Conservation (phyloP, 2,797 vertebrate species). For the Premnoplex brunnescens region DNA sequence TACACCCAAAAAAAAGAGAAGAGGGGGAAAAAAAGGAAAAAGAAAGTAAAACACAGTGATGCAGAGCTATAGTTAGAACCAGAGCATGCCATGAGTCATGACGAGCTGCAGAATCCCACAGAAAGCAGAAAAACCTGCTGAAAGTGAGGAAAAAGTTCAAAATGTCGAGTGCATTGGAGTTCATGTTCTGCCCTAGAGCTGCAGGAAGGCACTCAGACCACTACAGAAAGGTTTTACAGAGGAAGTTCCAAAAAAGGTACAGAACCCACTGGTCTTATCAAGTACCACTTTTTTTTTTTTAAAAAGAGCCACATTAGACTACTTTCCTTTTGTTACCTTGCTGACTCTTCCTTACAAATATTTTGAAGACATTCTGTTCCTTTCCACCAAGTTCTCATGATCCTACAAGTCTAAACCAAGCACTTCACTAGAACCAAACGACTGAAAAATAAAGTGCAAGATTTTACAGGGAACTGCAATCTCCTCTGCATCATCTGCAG, state of each 20-base stretch:
- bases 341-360: neutral
- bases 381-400: neutral
- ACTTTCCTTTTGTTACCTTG: neutral
- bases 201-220: neutral
- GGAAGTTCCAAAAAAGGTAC: neutral
- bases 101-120: neutral
- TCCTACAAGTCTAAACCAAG: neutral
- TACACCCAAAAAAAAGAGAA: neutral
- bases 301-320: neutral
- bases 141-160: neutral
- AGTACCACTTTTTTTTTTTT: neutral
- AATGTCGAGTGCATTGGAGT: fast-evolving
- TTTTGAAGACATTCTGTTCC: neutral
- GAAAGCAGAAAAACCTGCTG: neutral
- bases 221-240: neutral
- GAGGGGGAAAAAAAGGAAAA: too few species aligned
- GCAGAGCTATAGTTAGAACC: neutral
- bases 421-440: neutral
- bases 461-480: neutral
- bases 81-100: neutral
- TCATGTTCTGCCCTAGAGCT: neutral
- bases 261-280: fast-evolving
- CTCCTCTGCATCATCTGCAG: neutral
- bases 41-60: neutral
- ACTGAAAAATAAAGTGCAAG: neutral